Base-by-base conservation (phyloP, 2,113 vertebrate species). In the Archilochus colubris region DNA sequence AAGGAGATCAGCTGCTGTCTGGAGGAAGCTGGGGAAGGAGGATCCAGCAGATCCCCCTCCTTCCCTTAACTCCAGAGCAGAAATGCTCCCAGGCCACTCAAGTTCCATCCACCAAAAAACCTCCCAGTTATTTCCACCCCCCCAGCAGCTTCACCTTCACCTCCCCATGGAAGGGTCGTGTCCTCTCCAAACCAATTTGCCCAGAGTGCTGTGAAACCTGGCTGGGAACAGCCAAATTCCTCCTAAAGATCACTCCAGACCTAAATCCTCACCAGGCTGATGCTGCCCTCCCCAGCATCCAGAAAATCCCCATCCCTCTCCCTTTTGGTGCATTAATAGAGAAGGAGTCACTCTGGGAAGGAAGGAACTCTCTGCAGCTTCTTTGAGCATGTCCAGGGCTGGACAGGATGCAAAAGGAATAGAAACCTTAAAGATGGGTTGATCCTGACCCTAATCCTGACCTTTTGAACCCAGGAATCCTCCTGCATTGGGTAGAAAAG, bases 251-350 rank as follows among this genome's bases (percentile, higher is more conserved):
- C 67, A 28, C 55, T 8, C 0, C 2, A 30, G 62, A 54, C 7
- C 14, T 23, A 53, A 36, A 3, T 3, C 3, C 7, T 21, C 13
- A 3, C 18, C 33, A 2, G 6, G 6, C 43, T 6, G 4, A 8
- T 2, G 7, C 40, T 46, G 44, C 54, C 28, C 67, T 27, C 46
- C 36, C n/a, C 7, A 14, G 63, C 43, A 7, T n/a, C 36, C 7
- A 7, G 20, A 16, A 21, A 79, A 33, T 30, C n/a, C 36, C 77
- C 28, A 14, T 2, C 54, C 11, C 50, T 43, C 64, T 9, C 6
- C 67, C 12, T 16, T 69, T 15, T 10, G 30, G 73, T 11, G 25
- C 36, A 38, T 38, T 38, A 40, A 40, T 40, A 13, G 40, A 40
- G 40, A 40, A 40, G 40, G 36, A 38, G 36, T 38, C 36, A 38